Conservation (phyloP, 2,113 vertebrate species). For the Spea multiplicata region DNA sequence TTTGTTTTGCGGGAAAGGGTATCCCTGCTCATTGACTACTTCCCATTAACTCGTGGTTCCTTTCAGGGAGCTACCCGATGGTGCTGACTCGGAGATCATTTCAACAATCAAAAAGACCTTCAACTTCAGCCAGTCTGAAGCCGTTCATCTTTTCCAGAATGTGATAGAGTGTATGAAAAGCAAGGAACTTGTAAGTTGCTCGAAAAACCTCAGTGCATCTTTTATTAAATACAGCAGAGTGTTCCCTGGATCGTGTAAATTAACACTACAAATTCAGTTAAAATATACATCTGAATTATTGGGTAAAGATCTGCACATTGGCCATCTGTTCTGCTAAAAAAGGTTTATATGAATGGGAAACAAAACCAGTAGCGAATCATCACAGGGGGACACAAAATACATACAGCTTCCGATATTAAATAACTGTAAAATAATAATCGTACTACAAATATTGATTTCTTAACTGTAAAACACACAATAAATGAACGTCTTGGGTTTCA, state of each 20-base stretch:
- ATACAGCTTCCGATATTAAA: too few species aligned
- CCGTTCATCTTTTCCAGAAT: conserved; percentile 94
- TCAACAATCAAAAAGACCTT: conserved; percentile 98
- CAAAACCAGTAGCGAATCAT: too few species aligned
- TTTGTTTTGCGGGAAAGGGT: not conserved
- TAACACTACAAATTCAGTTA: not conserved
- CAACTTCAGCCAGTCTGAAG: conserved; percentile 95
- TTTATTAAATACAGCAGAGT: not conserved
- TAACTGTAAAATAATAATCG: too few species aligned
- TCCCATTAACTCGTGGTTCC: conserved; percentile 8
- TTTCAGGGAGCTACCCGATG: conserved; percentile 86
- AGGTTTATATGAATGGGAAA: too few species aligned
- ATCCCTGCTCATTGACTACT: not conserved
- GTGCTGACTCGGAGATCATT: conserved; percentile 90
- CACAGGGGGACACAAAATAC: too few species aligned
- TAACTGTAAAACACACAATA: too few species aligned
- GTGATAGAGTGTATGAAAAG: conserved; percentile 97
- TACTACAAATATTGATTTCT: too few species aligned
- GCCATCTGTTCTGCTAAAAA: too few species aligned
- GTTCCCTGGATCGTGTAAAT: not conserved
- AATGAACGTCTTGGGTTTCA: too few species aligned
- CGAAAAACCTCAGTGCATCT: not conserved
- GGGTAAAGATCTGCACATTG: too few species aligned
- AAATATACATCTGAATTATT: too few species aligned
- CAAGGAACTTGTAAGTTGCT: conserved; percentile 87